A percentile compares a stretch with the other conserved stretches of the same genome.
phyloP scores from a whole-genome alignment of 1,140 invertebrate genomes.

The Rhyzopertha dominica region DNA sequence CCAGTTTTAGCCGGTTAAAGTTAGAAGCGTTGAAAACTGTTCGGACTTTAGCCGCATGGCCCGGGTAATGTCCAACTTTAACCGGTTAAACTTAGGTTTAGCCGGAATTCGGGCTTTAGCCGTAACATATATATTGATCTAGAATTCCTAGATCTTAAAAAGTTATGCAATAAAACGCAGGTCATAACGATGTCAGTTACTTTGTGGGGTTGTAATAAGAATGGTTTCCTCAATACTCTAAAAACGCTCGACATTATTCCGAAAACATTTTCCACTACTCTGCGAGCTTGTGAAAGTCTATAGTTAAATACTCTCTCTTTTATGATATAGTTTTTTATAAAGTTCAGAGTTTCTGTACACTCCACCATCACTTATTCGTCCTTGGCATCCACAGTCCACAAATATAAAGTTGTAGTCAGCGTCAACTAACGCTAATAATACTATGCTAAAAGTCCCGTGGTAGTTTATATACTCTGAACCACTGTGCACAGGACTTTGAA shows the following conservation, averaged over 20 bases:
- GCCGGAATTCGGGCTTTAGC: too few relatives aligned
- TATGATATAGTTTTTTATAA: constrained; percentile 22
- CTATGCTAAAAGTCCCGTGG: constrained; percentile 44
- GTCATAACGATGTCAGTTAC: constrained; percentile 27
- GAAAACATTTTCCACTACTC: too few relatives aligned
- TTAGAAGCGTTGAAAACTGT: too few relatives aligned
- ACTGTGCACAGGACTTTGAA: constrained; percentile 6
- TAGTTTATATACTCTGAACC: constrained; percentile 45
- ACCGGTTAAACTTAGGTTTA: too few relatives aligned
- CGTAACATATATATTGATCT: constrained; percentile 9
- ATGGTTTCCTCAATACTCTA: constrained; percentile 34
- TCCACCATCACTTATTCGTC: constrained; percentile 35
- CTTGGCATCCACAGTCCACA: constrained; percentile 40
- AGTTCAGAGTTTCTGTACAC: constrained; percentile 23
- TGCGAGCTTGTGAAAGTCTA: too few relatives aligned
- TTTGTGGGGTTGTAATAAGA: constrained; percentile 30
- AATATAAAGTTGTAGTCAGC: constrained; percentile 44
- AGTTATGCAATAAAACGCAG: constrained; percentile 37
- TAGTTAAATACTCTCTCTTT: too few relatives aligned
- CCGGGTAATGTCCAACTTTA: too few relatives aligned
- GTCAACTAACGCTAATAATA: constrained; percentile 46
- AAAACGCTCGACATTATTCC: constrained; percentile 43
- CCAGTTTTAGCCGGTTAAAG: too few relatives aligned
- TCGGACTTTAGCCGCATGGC: too few relatives aligned
- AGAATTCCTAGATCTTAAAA: constrained; percentile 21